Evolutionary conservation across 2,797 vertebrate species (phyloP).

Genomic region (Lepilemur septentrionalis): DNA sequence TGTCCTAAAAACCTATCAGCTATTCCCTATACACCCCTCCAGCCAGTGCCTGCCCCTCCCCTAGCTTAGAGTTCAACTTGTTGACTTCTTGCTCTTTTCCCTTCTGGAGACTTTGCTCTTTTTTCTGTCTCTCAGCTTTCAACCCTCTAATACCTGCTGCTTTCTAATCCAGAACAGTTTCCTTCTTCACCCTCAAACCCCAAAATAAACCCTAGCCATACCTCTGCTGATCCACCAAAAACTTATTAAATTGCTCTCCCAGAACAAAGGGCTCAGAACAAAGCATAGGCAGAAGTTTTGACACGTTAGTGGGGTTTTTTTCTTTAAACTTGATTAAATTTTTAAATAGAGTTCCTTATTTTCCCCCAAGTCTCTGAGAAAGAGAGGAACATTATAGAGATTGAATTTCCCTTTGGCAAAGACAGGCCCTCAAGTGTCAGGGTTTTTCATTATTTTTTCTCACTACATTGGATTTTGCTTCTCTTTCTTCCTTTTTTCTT

Average conservation of each 20-base stretch:
- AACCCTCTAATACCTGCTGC: not conserved
- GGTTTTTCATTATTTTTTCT: not conserved
- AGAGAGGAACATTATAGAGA: not conserved
- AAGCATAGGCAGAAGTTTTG: not conserved
- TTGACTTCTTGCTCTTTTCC: not conserved
- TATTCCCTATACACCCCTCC: fast-evolving
- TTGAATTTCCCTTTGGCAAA: not conserved
- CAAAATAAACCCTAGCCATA: not conserved
- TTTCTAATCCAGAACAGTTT: not conserved
- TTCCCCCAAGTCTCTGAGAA: not conserved
- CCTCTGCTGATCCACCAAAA: not conserved
- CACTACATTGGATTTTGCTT: not conserved
- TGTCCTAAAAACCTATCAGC: not conserved
- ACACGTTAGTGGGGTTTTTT: not conserved
- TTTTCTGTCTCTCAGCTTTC: not conserved
- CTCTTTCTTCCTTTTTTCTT: not conserved
- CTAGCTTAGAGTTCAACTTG: not conserved
- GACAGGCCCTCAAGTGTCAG: not conserved
- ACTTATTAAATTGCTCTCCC: not conserved
- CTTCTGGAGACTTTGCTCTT: not conserved
- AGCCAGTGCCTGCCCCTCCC: not conserved
- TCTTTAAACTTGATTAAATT: not conserved
- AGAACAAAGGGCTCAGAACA: not conserved
- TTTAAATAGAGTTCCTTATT: not conserved
- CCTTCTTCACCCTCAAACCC: not conserved